These are phyloP conservation scores for Stenopsyche tienmushanensis DNA, from an alignment of 1,140 invertebrate species.

Conservation along the genomic window DNA sequence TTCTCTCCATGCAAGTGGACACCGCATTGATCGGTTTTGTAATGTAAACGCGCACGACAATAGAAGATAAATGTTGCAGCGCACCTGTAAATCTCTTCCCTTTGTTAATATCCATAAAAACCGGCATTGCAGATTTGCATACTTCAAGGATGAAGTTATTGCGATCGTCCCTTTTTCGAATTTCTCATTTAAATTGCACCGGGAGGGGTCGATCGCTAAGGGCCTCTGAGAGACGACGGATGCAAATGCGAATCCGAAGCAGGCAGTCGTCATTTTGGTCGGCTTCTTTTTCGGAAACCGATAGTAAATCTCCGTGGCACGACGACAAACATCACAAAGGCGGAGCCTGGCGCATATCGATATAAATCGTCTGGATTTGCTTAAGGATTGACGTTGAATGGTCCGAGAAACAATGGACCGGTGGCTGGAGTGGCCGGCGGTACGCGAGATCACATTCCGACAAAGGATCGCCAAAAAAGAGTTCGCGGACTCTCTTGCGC, in stretches of 20 bases:
- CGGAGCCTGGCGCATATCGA: conserved; percentile 9
- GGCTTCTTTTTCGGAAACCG: conserved; percentile 4
- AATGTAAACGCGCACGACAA: too few species aligned
- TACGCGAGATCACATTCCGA: conserved; percentile 1
- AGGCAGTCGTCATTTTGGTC: background rate
- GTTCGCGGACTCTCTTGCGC: background rate
- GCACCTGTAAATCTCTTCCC: background rate
- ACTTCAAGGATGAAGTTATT: background rate
- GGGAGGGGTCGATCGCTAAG: background rate
- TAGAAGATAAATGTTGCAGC: background rate
- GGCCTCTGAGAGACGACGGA: conserved; percentile 17
- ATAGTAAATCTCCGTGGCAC: background rate
- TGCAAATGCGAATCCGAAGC: conserved; percentile 27
- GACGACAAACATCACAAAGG: conserved; percentile 12
- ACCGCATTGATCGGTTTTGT: too few species aligned
- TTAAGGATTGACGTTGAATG: conserved; percentile 23
- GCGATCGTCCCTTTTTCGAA: background rate
- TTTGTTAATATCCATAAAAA: background rate
- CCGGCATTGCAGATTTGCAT: background rate
- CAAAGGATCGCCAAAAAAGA: conserved; percentile 11
- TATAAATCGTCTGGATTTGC: conserved; percentile 19
- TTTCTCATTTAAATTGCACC: conserved; percentile 2
- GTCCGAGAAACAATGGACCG: conserved; percentile 11
- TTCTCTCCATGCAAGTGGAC: too few species aligned
- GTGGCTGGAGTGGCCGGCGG: background rate